phyloP scores from a whole-genome alignment of 2,888 invertebrate species.

The Microctonus aethiopoides region DNA sequence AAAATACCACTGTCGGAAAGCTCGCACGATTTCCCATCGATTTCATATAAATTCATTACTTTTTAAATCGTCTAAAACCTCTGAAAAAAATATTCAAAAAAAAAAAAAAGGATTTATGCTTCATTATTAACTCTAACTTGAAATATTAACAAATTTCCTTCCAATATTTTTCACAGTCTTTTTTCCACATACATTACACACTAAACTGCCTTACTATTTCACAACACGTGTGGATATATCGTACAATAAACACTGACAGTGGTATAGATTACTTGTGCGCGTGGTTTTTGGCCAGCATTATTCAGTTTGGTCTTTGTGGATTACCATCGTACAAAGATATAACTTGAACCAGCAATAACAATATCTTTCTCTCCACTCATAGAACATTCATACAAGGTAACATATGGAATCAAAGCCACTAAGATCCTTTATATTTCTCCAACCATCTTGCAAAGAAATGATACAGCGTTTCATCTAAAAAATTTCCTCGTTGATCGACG shows the following conservation, averaged over 20 bases:
- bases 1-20: too few species aligned
- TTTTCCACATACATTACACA: conserved; percentile 44
- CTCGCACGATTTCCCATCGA: too few species aligned
- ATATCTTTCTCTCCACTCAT: not conserved
- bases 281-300: not conserved
- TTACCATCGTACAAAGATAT: not conserved
- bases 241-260: not conserved
- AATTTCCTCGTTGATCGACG: conserved; percentile 51
- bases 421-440: not conserved
- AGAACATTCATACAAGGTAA: not conserved
- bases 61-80: too few species aligned
- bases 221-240: not conserved
- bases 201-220: not conserved
- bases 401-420: not conserved
- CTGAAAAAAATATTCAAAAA: too few species aligned
- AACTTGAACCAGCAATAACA: not conserved
- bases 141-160: too few species aligned
- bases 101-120: too few species aligned
- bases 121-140: too few species aligned
- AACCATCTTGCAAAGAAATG: not conserved
- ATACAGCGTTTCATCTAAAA: conserved; percentile 26
- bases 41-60: too few species aligned
- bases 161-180: too few species aligned
- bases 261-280: conserved; percentile 1
- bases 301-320: not conserved